Evolutionary conservation across 2,888 invertebrate genomes (phyloP).

Genomic region (Leptopterna dolabrata): DNA sequence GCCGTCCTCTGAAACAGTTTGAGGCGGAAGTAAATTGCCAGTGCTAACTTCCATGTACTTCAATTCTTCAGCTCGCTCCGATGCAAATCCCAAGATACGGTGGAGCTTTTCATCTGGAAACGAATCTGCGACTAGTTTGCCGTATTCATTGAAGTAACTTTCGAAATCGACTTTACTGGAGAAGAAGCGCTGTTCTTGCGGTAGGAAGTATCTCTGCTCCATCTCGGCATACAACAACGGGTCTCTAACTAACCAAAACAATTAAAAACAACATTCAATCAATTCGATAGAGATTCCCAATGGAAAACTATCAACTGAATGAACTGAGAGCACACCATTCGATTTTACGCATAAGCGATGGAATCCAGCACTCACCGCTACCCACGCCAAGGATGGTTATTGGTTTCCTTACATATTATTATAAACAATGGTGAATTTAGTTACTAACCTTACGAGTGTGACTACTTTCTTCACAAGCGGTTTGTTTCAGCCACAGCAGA

Average conservation of each 20-base stretch:
- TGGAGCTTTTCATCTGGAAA: background rate
- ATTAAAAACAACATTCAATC: background rate
- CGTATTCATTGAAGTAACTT: conserved; percentile 40
- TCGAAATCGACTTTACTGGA: conserved; percentile 22
- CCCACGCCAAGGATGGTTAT: too few relatives aligned
- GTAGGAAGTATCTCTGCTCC: conserved; percentile 32
- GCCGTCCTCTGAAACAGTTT: background rate
- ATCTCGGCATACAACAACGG: background rate
- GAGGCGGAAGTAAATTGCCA: background rate
- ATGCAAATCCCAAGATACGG: background rate
- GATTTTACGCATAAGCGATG: too few relatives aligned
- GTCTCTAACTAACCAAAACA: too few relatives aligned
- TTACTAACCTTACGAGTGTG: too few relatives aligned
- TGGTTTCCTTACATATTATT: too few relatives aligned
- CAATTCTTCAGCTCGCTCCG: background rate
- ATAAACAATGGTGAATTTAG: too few relatives aligned
- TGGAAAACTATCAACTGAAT: too few relatives aligned
- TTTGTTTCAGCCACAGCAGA: too few relatives aligned
- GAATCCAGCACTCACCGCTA: too few relatives aligned
- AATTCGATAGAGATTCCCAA: too few relatives aligned
- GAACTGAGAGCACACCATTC: too few relatives aligned
- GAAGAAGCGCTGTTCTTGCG: conserved; percentile 3
- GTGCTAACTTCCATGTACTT: background rate
- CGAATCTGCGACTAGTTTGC: background rate
- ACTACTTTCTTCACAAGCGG: too few relatives aligned